phyloP scores from a whole-genome alignment of 2,797 vertebrate species.

The Echiichthys vipera region DNA sequence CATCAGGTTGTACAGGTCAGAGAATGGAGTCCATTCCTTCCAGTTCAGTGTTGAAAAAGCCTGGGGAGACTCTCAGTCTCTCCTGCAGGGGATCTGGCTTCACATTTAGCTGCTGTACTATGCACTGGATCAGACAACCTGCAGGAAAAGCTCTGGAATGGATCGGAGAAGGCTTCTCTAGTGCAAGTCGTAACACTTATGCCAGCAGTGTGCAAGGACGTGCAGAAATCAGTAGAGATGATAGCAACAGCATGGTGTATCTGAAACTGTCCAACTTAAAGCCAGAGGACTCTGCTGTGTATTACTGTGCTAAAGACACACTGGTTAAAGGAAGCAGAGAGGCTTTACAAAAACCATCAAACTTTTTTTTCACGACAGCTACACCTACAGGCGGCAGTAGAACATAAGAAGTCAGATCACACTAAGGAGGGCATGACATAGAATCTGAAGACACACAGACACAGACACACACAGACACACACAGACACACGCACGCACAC shows the following conservation, averaged over 20 bases:
- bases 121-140: slow-evolving; percentile 52
- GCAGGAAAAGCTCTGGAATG: slow-evolving; percentile 33
- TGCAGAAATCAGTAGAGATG: neutral
- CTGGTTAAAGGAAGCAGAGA: no score
- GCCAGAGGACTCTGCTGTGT: neutral
- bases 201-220: no score
- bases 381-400: no score
- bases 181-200: no score
- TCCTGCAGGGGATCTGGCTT: slow-evolving; percentile 62
- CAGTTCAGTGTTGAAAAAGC: slow-evolving; percentile 17
- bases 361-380: no score
- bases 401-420: no score
- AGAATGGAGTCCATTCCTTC: neutral
- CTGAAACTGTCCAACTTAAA: slow-evolving; percentile 29
- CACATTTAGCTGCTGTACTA: neutral
- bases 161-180: neutral
- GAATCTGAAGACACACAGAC: no score
- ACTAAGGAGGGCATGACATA: no score
- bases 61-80: slow-evolving; percentile 48
- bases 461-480: no score
- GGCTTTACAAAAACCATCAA: no score
- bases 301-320: neutral
- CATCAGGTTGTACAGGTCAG: slow-evolving; percentile 32
- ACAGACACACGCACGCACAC: no score
- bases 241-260: slow-evolving; percentile 18